Base-by-base conservation (phyloP, 2,797 vertebrate species). In the Lacerta agilis region DNA sequence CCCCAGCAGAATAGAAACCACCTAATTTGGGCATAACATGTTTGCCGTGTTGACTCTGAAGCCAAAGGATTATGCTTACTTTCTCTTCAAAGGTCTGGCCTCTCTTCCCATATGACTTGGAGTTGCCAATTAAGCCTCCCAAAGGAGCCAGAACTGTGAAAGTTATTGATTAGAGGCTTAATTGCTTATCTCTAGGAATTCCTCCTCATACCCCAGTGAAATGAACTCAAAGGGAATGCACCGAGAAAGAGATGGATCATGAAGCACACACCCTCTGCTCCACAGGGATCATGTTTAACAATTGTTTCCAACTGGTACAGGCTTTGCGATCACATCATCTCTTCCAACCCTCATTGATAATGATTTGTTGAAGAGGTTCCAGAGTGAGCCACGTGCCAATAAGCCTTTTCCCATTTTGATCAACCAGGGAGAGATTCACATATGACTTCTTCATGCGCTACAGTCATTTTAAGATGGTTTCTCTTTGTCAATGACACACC, bases 141-240 rank as follows among this genome's bases (percentile, higher is more conserved):
- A 4, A 73, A 88, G 83, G 90, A 88, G 86, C 58, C 71, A 90
- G 84, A 72, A 87, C 88, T 89, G 58, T 82, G 91, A 85, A 77
- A 90, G 58, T 83, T 93, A 95, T 95, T 90, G 94, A 95, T 95
- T 82, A 90, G 88, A 89, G 87, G 91, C 88, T 90, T 94, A 95
- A 94, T 94, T 94, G 91, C 92, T 93, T 86, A 2, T 93, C 67
- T 87, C 81, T 78, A 38, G 20, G 76, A 80, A 80, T 67, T 66
- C 77, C 41, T 86, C 79, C 41, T 0, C 41, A 90, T 90, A 83
- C 2, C 87, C 55, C 3, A 49, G 89, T 0, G 3, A 66, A 89
- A 76, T 36, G 91, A 91, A 83, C 91, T 93, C 88, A 49, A 80
- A 92, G 91, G 89, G 91, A 90, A 83, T 67, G 83, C 80, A 43